A percentile compares a stretch with the other conserved stretches of the same genome.
These are phyloP conservation scores for Cordilura impudica DNA, from an alignment of 2,888 invertebrate species.

Conservation along the genomic window DNA sequence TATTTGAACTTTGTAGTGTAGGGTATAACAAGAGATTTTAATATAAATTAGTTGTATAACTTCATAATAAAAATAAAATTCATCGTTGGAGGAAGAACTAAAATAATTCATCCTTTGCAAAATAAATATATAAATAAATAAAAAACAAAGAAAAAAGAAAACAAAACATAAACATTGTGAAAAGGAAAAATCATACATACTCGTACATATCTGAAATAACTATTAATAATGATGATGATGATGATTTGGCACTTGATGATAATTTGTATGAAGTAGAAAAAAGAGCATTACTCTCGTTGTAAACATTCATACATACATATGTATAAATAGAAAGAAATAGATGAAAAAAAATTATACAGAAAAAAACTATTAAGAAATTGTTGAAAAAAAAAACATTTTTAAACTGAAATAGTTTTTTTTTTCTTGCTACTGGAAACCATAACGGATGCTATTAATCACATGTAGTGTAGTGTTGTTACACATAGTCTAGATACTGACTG, in stretches of 20 bases:
- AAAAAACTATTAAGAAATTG: conserved; percentile 37
- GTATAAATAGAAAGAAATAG: background rate
- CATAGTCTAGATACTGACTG: conserved; percentile 31
- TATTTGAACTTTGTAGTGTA: too few species aligned
- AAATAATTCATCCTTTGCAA: conserved; percentile 6
- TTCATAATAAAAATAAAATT: background rate
- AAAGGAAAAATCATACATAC: background rate
- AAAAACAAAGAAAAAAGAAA: background rate
- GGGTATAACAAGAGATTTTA: too few species aligned
- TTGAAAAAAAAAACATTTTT: conserved; percentile 29
- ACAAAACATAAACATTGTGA: background rate
- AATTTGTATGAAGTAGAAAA: conserved; percentile 24
- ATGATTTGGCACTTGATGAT: conserved; percentile 39
- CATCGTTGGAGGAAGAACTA: background rate
- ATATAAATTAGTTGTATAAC: background rate
- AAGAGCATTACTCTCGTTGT: too few species aligned
- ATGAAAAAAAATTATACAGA: conserved; percentile 14
- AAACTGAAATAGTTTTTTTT: conserved; percentile 31
- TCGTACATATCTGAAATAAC: too few species aligned
- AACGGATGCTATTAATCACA: conserved; percentile 63
- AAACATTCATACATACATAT: too few species aligned
- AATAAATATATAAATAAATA: background rate
- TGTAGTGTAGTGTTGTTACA: conserved; percentile 8
- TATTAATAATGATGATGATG: background rate
- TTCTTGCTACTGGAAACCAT: conserved; percentile 43